Evolutionary conservation across 1,140 invertebrate species (phyloP), one percentile per base, ranked within the genome.

Genomic region (Nebria ingens): DNA sequence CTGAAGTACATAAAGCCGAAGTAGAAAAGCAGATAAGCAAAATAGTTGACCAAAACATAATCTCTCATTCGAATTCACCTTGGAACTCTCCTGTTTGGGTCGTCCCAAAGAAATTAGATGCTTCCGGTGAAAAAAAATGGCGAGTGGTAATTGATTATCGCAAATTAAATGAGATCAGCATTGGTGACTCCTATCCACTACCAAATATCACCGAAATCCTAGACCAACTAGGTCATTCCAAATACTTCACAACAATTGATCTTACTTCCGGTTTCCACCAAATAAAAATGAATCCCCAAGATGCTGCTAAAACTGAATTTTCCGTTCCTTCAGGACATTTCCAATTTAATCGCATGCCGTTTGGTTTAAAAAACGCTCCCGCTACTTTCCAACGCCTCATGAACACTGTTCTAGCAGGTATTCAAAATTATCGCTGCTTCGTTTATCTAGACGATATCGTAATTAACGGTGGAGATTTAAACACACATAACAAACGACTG

Each of bases 211-310:
- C 69, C 15, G 71, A 74, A 15, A 66, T 66, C 17, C 56, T 81
- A 4, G 65, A 73, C 52, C 58, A 61, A 21, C 52, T 81, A 40
- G 66, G 63, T 2, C 64, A 63, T 6, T 56, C 64, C 2, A 65
- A 61, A 42, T 74, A 68, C 52, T 77, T 78, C 57, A 64, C 64
- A 2, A 64, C 64, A 0, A 53, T 79, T 2, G 75, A 80, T 61
- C 50, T 77, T 11, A 59, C 59, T 0, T 67, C 60, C 51, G 76
- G 76, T 6, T 81, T 74, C 61, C 73, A 71, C 61, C 76, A 81
- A 61, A 66, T 80, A 12, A 53, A 60, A 11, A 59, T 79, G 3
- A 57, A 67, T 15, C 22, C 55, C 25, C 38, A 68, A 13, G 65
- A 69, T 55, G 62, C 23, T 19, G 22, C 59, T 0, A 76, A 77